Evolutionary conservation across 2,113 vertebrate genomes (phyloP).

Genomic region (Ranitomeya variabilis): DNA sequence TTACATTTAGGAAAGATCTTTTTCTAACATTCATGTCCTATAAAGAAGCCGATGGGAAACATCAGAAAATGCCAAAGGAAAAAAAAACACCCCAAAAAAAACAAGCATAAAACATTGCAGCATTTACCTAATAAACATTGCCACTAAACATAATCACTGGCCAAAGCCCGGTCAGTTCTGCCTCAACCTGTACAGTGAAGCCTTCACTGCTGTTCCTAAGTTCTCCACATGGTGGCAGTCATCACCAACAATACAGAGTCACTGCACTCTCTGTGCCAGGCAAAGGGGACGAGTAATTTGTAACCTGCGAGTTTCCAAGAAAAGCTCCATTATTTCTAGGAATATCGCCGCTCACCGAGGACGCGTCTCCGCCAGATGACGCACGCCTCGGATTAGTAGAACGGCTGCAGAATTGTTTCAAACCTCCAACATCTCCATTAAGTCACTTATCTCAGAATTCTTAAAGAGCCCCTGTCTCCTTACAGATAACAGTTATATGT

Average conservation of each 20-base stretch:
- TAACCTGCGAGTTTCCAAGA: not conserved
- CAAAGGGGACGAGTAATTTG: not conserved
- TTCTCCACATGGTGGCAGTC: constrained; percentile 1
- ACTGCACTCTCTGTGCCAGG: not conserved
- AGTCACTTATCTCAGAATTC: not conserved
- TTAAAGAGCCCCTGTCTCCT: not conserved
- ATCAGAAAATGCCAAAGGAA: no score
- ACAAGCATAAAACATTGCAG: no score
- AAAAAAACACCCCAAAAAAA: no score
- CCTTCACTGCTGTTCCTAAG: not conserved
- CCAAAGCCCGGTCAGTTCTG: no score
- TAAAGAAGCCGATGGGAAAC: no score
- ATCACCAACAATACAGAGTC: not conserved
- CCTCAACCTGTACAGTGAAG: no score
- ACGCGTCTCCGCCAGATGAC: not conserved
- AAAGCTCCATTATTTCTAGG: not conserved
- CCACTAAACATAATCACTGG: no score
- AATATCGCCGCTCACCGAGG: not conserved
- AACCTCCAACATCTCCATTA: not conserved
- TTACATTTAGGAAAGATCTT: no score
- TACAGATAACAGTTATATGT: not conserved
- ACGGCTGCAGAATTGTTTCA: not conserved
- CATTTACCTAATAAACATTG: no score
- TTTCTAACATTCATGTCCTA: no score
- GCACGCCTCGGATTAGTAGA: not conserved